Evolutionary conservation across 2,113 vertebrate genomes (phyloP).

Genomic region (Theristicus caerulescens): DNA sequence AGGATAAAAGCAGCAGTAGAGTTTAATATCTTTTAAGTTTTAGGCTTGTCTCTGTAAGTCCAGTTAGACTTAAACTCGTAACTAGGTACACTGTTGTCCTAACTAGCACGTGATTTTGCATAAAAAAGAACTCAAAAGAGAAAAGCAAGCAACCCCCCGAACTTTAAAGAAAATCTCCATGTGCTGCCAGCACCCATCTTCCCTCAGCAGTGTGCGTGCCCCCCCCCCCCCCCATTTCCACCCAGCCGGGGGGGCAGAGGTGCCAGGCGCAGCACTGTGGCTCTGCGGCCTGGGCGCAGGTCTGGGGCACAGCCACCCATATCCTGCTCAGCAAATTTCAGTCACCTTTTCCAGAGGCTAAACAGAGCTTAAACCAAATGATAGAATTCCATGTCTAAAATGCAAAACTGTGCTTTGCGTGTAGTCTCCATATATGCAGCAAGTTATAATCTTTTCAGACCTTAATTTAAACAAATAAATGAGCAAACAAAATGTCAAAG

Average conservation of each 20-base stretch:
- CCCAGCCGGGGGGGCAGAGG: too few species aligned
- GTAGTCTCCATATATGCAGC: neutral
- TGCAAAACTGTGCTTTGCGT: neutral
- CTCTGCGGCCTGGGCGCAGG: rapidly evolving
- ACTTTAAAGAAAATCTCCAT: neutral
- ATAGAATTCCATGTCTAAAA: neutral
- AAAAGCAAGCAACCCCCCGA: neutral
- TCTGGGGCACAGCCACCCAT: neutral
- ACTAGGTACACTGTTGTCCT: neutral
- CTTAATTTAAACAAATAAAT: neutral
- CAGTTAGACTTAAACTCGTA: neutral
- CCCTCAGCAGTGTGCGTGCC: rapidly evolving
- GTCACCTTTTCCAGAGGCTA: neutral
- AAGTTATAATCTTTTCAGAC: neutral
- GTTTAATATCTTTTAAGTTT: neutral
- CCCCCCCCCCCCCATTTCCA: too few species aligned
- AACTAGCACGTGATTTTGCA: neutral
- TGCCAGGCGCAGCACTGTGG: neutral
- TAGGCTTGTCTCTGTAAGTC: neutral
- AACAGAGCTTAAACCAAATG: neutral
- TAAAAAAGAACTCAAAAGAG: neutral
- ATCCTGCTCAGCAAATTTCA: neutral
- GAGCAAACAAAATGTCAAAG: neutral
- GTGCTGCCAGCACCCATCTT: neutral
- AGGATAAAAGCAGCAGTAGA: neutral